Percentiles rank a stretch among this genome's conserved stretches.
These are phyloP conservation scores for Champsocephalus esox DNA, from an alignment of 2,797 vertebrate genomes.

Conservation along the genomic window DNA sequence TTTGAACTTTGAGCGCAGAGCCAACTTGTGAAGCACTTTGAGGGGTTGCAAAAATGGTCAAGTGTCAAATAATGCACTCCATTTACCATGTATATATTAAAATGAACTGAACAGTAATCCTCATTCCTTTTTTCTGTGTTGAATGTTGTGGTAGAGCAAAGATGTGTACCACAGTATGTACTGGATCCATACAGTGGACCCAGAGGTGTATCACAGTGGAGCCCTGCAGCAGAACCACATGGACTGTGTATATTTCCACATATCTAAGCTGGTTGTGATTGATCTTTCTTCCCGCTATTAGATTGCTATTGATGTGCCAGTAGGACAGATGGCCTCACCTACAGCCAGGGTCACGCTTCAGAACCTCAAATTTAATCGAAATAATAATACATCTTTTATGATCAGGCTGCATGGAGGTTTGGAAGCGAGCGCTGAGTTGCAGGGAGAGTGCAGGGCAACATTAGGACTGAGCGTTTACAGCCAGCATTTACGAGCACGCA, in stretches of 20 bases:
- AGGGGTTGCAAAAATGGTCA: too few relatives aligned
- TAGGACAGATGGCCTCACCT: slow-evolving; percentile 72
- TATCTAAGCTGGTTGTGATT: slow-evolving; percentile 78
- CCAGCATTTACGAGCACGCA: slow-evolving; percentile 51
- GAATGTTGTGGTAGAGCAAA: not conserved
- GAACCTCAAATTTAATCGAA: slow-evolving; percentile 70
- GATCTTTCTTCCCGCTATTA: slow-evolving; percentile 75
- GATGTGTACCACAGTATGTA: not conserved
- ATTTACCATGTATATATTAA: not conserved
- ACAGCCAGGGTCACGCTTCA: slow-evolving; percentile 69
- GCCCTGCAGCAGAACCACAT: slow-evolving; percentile 27
- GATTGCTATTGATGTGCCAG: slow-evolving; percentile 76
- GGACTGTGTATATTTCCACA: slow-evolving; percentile 69
- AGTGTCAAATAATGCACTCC: too few relatives aligned
- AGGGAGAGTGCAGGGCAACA: slow-evolving; percentile 49
- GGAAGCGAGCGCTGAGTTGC: slow-evolving; percentile 39
- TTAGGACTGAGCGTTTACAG: slow-evolving; percentile 55
- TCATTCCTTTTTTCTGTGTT: not conserved
- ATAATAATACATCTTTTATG: slow-evolving; percentile 73
- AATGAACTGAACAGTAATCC: not conserved
- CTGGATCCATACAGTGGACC: not conserved
- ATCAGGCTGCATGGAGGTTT: slow-evolving; percentile 54
- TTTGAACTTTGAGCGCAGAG: too few relatives aligned
- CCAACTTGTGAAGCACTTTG: too few relatives aligned
- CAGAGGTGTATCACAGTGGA: not conserved